Base-by-base conservation (phyloP, 2,888 invertebrate species). In the Teleiodes luculella region DNA sequence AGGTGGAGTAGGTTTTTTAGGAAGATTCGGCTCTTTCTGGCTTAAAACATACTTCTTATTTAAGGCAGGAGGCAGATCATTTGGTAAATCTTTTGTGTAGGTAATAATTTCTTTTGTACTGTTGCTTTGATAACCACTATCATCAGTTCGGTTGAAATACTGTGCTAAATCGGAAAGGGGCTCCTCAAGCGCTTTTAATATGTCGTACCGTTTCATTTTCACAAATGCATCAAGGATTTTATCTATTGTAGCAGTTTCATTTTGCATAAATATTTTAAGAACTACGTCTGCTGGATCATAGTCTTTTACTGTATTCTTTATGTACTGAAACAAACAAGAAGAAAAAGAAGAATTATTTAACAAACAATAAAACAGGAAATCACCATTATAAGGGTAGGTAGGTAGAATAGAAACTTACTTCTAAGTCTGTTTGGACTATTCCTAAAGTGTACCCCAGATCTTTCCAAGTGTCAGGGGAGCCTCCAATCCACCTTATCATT, bases 241-340 rank as follows among this genome's bases (percentile, higher is more conserved):
- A 59, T 91, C 91, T 51, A 92, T 66, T 24, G 91, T 91, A 39
- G 91, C 90, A 54, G 85, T 86, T 20, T 84, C 80, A 64, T 80
- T 82, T 76, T 91, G 91, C 58, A 83, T 83, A 62, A 84, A 92
- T 5, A 91, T 80, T 72, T 90, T 83, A 36, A 92, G 67, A 0
- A 92, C 87, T 60, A 89, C 83, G 61, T 91, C 91, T 14, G 89
- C 91, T 52, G 88, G 91, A 63, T 91, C 91, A 24, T 24, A 24
- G 54, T 89, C 87, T 62, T 83, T 87, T 13, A 91, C 86, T 50
- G 89, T 83, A 65, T 90, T 87, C 65, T 80, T 86, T 60, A 92
- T 92, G 56, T 91, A 89, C 90, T 90, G 77, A 24, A 37, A 49
- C 0, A 47, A 31, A 33, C 16, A 47, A 3, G 16, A 24, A 24